Percentiles rank a stretch among this genome's conserved stretches.
These are phyloP conservation scores for Enteromius argenteus DNA, from an alignment of 2,797 vertebrate species.

Conservation along the genomic window DNA sequence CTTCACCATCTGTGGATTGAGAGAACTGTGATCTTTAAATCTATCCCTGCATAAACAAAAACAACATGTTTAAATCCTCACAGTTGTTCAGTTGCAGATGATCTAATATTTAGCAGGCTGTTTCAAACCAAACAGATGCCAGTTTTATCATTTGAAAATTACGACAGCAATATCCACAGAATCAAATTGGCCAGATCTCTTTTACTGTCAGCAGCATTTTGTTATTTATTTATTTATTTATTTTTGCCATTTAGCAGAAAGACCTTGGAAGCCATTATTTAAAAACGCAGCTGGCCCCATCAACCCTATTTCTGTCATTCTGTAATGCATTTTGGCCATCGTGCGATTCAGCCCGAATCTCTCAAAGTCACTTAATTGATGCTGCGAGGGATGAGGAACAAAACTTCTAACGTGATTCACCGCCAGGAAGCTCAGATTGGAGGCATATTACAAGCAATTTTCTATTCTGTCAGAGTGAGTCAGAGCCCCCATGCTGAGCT, in stretches of 20 bases:
- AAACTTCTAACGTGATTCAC: constrained; percentile 40
- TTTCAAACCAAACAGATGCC: constrained; percentile 16
- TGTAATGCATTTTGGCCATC: not conserved
- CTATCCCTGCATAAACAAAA: constrained; percentile 3
- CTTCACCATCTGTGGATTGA: constrained; percentile 18
- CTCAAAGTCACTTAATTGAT: constrained; percentile 43
- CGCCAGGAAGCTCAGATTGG: constrained; percentile 49
- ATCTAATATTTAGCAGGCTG: constrained; percentile 13
- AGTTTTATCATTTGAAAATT: constrained; percentile 3
- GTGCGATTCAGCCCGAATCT: not conserved
- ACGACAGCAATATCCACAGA: not conserved
- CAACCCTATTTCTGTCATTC: constrained; percentile 1
- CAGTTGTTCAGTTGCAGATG: constrained; percentile 8
- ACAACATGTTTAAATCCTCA: constrained; percentile 8
- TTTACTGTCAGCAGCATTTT: not conserved
- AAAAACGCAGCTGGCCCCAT: constrained; percentile 12
- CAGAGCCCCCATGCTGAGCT: constrained; percentile 54
- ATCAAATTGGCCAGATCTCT: not conserved
- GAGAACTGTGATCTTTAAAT: constrained; percentile 13
- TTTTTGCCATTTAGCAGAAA: constrained; percentile 1
- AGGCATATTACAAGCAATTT: constrained; percentile 60
- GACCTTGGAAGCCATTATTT: not conserved
- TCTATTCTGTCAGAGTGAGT: constrained; percentile 56
- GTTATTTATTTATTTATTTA: not conserved
- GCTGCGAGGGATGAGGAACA: constrained; percentile 32